Percentiles rank a stretch among this genome's conserved stretches.
These are phyloP conservation scores for Tinamus guttatus DNA, from an alignment of 2,113 vertebrate species.

Conservation along the genomic window DNA sequence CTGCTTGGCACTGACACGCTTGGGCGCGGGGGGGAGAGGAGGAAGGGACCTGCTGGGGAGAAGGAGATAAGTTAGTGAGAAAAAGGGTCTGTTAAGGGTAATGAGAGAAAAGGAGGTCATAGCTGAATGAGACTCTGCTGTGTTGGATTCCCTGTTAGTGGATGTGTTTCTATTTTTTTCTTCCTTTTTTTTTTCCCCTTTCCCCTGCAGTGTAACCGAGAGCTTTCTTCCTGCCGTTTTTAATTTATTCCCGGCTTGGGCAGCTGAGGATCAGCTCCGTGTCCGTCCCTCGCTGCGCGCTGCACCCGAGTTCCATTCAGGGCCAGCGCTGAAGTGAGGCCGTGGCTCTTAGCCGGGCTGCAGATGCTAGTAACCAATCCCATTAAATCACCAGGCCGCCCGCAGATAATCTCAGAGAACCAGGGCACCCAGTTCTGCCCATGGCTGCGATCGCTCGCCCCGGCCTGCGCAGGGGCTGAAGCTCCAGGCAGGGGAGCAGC, in stretches of 20 bases:
- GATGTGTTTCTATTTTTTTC: no score
- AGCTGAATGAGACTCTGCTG: not conserved
- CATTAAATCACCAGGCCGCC: not conserved
- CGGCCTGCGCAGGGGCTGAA: not conserved
- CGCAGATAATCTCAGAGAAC: not conserved
- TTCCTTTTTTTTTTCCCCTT: not conserved
- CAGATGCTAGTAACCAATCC: constrained; percentile 7
- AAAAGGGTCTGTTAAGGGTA: not conserved
- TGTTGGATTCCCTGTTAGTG: not conserved
- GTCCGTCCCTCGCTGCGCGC: not conserved
- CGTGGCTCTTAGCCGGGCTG: not conserved
- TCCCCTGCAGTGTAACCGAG: not conserved
- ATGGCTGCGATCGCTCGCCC: rapidly evolving
- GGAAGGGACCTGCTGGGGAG: not conserved
- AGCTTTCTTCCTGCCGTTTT: not conserved
- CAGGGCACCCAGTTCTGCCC: not conserved
- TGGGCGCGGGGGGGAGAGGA: no score
- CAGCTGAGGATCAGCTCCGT: not conserved
- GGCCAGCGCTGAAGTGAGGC: rapidly evolving
- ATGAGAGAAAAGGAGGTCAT: constrained; percentile 1
- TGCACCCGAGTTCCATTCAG: not conserved
- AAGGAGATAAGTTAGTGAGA: not conserved
- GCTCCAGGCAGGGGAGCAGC: not conserved
- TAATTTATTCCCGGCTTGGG: not conserved
- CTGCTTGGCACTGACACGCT: not conserved